Conservation (phyloP, 2,888 invertebrate species). For the Microdon myrmicae region DNA sequence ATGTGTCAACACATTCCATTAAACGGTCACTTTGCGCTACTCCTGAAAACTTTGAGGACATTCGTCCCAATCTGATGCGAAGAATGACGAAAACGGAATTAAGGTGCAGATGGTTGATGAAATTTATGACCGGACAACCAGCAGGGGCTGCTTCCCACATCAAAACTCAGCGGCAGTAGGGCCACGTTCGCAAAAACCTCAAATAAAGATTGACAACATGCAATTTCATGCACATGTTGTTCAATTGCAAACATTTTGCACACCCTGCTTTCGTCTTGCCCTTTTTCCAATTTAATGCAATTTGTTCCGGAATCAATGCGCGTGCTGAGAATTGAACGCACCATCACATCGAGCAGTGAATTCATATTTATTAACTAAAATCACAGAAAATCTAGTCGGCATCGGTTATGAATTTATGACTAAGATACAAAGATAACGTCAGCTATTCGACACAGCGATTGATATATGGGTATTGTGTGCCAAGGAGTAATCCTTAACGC, state of each 20-base stretch:
- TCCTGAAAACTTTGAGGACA: constrained; percentile 10
- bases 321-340: constrained; percentile 11
- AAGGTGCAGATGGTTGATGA: constrained; percentile 31
- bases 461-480: constrained; percentile 22
- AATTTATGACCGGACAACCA: constrained; percentile 36
- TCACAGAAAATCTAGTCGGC: constrained; percentile 29
- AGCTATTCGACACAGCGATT: constrained; percentile 34
- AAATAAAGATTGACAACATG: constrained; percentile 43
- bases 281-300: constrained; percentile 44
- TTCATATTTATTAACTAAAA: constrained; percentile 44
- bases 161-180: background rate
- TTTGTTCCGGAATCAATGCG: constrained; percentile 44
- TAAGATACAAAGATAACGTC: constrained; percentile 29
- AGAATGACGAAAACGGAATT: constrained; percentile 3
- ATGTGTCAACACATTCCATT: constrained; percentile 50
- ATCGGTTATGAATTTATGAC: constrained; percentile 43
- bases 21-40: constrained; percentile 21
- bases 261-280: constrained; percentile 10
- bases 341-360: constrained; percentile 20
- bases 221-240: constrained; percentile 48
- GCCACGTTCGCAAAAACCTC: constrained; percentile 16
- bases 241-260: constrained; percentile 31
- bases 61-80: constrained; percentile 15
- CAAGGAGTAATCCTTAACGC: constrained; percentile 36
- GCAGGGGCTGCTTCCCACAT: constrained; percentile 10